Percentiles rank a stretch among this genome's conserved stretches.
Evolutionary conservation across 2,113 vertebrate genomes (phyloP).

Genomic region (Aphelocoma coerulescens): DNA sequence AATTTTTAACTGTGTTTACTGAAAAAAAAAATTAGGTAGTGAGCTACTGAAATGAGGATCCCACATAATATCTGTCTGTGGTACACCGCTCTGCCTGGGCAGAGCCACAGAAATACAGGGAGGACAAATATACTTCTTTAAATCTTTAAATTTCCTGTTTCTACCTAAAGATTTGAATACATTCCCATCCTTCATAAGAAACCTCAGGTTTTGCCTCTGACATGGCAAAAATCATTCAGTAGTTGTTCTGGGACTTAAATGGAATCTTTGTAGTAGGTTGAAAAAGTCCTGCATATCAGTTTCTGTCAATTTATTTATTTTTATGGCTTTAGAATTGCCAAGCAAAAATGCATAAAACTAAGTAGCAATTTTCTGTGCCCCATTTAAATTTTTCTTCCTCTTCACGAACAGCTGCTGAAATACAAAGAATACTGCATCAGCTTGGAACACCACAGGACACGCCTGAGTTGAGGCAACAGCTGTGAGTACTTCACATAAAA

Average conservation of each 20-base stretch:
- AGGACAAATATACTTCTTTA: background rate
- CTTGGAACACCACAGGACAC: slow-evolving; percentile 89
- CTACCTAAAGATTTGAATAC: background rate
- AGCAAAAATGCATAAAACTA: background rate
- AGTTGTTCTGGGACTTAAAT: background rate
- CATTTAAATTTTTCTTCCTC: slow-evolving; percentile 2
- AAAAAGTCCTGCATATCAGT: background rate
- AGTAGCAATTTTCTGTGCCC: background rate
- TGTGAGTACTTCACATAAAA: slow-evolving; percentile 81
- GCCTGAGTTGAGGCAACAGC: slow-evolving; percentile 80
- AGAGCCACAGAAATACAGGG: background rate
- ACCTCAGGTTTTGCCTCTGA: background rate
- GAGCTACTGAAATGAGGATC: background rate
- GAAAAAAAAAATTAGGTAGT: background rate
- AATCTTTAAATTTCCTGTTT: background rate
- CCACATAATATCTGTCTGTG: background rate
- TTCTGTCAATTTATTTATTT: background rate
- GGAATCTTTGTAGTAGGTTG: background rate
- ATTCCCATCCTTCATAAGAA: background rate
- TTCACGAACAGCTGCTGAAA: slow-evolving; percentile 82
- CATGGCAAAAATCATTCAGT: background rate
- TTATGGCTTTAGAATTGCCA: background rate
- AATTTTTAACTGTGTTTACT: background rate
- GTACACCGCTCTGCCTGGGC: background rate
- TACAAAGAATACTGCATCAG: slow-evolving; percentile 87